Evolutionary conservation across 2,888 invertebrate species (phyloP).

Genomic region (Chorisops tibialis): DNA sequence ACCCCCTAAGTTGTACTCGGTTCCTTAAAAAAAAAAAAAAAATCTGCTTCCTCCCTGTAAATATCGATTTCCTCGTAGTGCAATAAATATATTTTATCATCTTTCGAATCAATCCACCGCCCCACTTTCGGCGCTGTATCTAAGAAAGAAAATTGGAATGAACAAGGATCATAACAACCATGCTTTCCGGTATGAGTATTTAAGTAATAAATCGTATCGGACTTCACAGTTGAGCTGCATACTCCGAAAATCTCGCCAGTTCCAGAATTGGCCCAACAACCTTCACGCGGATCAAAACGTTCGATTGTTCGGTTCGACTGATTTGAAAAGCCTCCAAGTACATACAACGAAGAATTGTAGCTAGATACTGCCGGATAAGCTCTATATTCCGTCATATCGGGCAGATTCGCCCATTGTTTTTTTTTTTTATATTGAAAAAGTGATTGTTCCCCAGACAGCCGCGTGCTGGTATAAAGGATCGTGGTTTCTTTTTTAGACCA

Average conservation of each 20-base stretch:
- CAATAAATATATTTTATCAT: not conserved
- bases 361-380: not conserved
- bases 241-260: not conserved
- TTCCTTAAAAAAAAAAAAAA: too few relatives aligned
- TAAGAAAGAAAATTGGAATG: not conserved
- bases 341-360: constrained; percentile 7
- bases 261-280: not conserved
- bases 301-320: not conserved
- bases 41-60: not conserved
- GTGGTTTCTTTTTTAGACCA: too few relatives aligned
- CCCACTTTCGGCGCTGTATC: not conserved
- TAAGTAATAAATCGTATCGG: not conserved
- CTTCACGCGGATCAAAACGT: constrained; percentile 11
- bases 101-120: not conserved
- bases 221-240: not conserved
- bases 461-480: too few relatives aligned
- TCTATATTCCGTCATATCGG: constrained; percentile 1
- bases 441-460: too few relatives aligned
- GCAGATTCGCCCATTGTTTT: not conserved
- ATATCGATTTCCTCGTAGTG: constrained; percentile 1
- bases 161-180: not conserved
- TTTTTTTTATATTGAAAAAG: too few relatives aligned
- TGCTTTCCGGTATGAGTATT: constrained; percentile 9
- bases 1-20: too few relatives aligned
- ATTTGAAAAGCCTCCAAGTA: constrained; percentile 6